Base-by-base conservation (phyloP, 2,113 vertebrate genomes). In the Petroica traversi region DNA sequence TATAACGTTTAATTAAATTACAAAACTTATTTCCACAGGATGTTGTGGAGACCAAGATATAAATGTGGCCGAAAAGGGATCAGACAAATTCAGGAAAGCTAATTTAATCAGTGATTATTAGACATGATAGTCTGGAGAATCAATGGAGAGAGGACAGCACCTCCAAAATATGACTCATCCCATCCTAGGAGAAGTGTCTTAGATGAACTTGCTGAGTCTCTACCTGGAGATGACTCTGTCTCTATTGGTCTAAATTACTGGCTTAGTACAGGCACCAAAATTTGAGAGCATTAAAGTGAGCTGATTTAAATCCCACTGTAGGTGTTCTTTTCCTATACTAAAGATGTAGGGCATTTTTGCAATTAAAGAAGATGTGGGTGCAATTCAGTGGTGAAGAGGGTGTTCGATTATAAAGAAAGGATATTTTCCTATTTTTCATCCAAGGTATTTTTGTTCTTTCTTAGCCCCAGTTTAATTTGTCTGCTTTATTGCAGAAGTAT, bases 41-140 rank as follows among this genome's bases (percentile, higher is more conserved):
- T 96, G 85, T 86, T 96, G 75, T 93, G 59, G 85, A 93, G 91
- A 94, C 82, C 33, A 29, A 66, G 72, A 91, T 93, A 90, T 62
- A 94, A 93, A 95, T 74, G 85, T 93, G 85, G 79, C 84, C 85
- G 74, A 95, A 97, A 93, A 92, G 67, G 91, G 88, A 96, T 96
- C 91, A 93, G 88, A 74, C 75, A 92, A 80, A 90, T 86, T 95
- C 66, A 69, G 67, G 85, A 80, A 76, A 93, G 82, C 29, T 97
- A 95, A 97, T 97, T 93, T 62, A 90, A 94, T 97, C 75, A 88
- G 59, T 80, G 88, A 80, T 94, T 93, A 88, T 96, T 96, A 95
- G 43, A 51, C 85, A 86, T 71, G 88, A 92, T 94, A 96, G 79
- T 88, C 88, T 94, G 95, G 94, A 92, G 85, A 97, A 81, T 85